Evolutionary conservation across 2,888 invertebrate species (phyloP), one percentile per base, ranked within the genome.

Genomic region (Ramazzottius varieornatus): DNA sequence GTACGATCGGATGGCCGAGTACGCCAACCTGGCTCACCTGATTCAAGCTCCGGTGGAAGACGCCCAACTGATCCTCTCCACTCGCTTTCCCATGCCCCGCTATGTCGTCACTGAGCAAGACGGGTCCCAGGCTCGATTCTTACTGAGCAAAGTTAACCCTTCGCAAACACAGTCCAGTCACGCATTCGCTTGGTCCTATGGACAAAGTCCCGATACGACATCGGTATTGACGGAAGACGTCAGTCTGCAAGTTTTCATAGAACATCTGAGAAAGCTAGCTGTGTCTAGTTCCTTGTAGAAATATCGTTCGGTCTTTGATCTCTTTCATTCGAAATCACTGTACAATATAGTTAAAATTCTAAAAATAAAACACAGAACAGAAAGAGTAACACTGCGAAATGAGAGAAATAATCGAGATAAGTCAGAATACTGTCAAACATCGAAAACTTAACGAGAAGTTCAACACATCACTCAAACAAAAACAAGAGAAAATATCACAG

Each of bases 101-200:
- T 99, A 98, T 75, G 96, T 99, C 70, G 94, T 93, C 75, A 98
- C 98, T 0, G 94, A 98, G 74, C 90, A 94, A 73, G 96, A 93
- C n/a, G 96, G 94, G 16, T 94, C 94, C 1, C 96, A 98, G 79
- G 94, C 98, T 20, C 84, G 98, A 70, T 99, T 99, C 80, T 81
- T 99, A 70, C 79, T 99, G 66, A 93, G 93, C 29, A 96, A 98
- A 82, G 98, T 99, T 67, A 99, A 99, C 78, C 98, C 98, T 20
- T 96, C 96, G 72, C 89, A 93, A 77, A 99, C 98, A 29, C 98
- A 99, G 79, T 98, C 98, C 81, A 96, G 93, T 77, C 91, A 89
- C 88, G 92, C 90, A 77, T 86, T 88, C 63, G 93, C 90, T 77
- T 75, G 76, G 13, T 29, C 8, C 20, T 8, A 20, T 40, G 40